phyloP scores from a whole-genome alignment of 2,797 vertebrate genomes.

The Odontamblyopus lacepedii region DNA sequence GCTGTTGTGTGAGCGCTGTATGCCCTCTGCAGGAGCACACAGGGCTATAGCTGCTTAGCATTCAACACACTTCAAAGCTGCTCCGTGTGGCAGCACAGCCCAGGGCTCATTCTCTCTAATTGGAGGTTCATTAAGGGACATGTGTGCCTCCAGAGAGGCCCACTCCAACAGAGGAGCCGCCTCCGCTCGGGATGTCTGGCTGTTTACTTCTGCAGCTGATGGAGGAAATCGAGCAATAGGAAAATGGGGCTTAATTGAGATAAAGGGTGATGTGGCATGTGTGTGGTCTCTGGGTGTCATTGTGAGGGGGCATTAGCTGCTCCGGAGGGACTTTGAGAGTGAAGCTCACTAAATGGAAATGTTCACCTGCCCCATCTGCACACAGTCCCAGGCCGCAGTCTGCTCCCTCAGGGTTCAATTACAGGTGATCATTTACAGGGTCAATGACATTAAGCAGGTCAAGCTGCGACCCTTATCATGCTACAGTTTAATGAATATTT shows the following conservation, averaged over 20 bases:
- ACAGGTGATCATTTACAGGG: conserved; percentile 69
- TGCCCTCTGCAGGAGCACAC: conserved; percentile 51
- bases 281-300: conserved; percentile 54
- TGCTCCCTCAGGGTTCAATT: conserved; percentile 60
- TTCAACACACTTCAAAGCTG: conserved; percentile 72
- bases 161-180: conserved; percentile 54
- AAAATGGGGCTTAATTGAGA: conserved; percentile 75
- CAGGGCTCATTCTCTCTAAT: conserved; percentile 75
- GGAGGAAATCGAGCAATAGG: conserved; percentile 56
- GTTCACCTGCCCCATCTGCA: conserved; percentile 58
- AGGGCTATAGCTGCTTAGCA: conserved; percentile 65
- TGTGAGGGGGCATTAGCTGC: conserved; percentile 48
- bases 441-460: conserved; percentile 65
- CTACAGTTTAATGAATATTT: conserved; percentile 61
- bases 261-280: conserved; percentile 54
- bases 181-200: conserved; percentile 49
- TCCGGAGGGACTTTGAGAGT: conserved; percentile 30
- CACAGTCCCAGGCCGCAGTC: conserved; percentile 34
- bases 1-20: conserved; percentile 50
- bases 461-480: conserved; percentile 49
- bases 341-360: conserved; percentile 23
- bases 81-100: conserved; percentile 64
- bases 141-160: conserved; percentile 56
- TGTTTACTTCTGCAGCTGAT: conserved; percentile 59
- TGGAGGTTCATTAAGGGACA: conserved; percentile 79